These are phyloP conservation scores for Saxidomus purpurata DNA, from an alignment of 1,140 invertebrate genomes.

Conservation along the genomic window DNA sequence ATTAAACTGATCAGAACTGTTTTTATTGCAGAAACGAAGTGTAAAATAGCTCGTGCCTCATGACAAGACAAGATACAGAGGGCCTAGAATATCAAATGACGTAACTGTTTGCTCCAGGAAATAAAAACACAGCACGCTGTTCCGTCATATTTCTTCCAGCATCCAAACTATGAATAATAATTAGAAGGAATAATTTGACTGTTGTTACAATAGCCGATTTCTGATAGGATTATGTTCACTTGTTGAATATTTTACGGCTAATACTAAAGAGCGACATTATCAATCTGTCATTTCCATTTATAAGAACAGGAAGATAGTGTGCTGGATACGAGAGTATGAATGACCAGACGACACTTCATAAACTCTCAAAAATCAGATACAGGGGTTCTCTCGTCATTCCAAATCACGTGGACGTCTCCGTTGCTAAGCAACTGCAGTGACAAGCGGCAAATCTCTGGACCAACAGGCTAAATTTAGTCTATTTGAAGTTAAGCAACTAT, in stretches of 20 bases:
- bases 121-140: no score
- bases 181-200: neutral
- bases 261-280: neutral
- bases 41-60: no score
- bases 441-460: constrained; percentile 54
- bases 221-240: constrained; percentile 4
- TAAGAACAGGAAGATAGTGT: constrained; percentile 16
- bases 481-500: constrained; percentile 56
- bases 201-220: neutral
- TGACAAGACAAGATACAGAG: no score
- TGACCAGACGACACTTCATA: constrained; percentile 44
- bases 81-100: no score
- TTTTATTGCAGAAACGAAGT: no score
- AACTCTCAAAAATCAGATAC: constrained; percentile 59
- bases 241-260: constrained; percentile 34
- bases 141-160: no score
- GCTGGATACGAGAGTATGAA: neutral
- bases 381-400: constrained; percentile 38
- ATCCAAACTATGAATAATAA: no score
- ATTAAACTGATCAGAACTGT: no score
- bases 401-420: constrained; percentile 47
- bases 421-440: constrained; percentile 50
- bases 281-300: constrained; percentile 57
- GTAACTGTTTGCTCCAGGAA: no score
- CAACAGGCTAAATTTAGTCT: constrained; percentile 62